These are phyloP conservation scores for Anguilla obscura DNA, from an alignment of 2,797 vertebrate genomes.

Conservation along the genomic window DNA sequence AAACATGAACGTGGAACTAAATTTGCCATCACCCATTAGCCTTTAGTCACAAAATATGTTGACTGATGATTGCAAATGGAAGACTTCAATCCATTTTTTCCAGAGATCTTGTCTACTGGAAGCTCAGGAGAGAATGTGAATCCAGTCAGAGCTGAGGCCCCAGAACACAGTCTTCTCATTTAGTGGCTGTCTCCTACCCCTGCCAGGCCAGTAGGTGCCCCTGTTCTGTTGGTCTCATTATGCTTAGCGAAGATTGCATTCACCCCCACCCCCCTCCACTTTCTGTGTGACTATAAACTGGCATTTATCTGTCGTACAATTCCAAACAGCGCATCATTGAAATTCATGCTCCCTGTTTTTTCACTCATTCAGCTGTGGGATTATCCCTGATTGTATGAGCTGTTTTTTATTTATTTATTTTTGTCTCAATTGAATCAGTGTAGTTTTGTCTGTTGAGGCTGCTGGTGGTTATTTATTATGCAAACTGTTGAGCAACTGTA, in stretches of 20 bases:
- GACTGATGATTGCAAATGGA: neutral
- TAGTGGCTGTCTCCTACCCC: neutral
- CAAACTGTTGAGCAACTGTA: slow-evolving; percentile 24
- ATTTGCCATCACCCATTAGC: neutral
- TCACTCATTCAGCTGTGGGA: slow-evolving; percentile 10
- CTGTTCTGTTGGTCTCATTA: neutral
- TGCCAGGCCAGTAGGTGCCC: neutral
- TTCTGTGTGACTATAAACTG: slow-evolving; percentile 1
- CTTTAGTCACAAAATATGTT: neutral
- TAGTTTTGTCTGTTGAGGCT: slow-evolving; percentile 9
- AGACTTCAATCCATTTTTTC: neutral
- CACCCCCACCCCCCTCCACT: neutral
- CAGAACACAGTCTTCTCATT: neutral
- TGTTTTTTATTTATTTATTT: slow-evolving; percentile 3
- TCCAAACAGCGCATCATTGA: slow-evolving; percentile 29
- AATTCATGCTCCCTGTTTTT: slow-evolving; percentile 26
- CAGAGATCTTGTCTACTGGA: neutral
- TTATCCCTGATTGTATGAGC: slow-evolving; percentile 15
- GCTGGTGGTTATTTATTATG: slow-evolving; percentile 27
- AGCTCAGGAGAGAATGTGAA: neutral
- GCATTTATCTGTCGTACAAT: neutral
- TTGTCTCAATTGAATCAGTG: neutral
- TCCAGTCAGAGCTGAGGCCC: neutral
- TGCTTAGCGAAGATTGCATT: slow-evolving; percentile 9
- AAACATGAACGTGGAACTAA: neutral